Evolutionary conservation across 1,140 invertebrate species (phyloP).

Genomic region (Oreohelix idahoensis): DNA sequence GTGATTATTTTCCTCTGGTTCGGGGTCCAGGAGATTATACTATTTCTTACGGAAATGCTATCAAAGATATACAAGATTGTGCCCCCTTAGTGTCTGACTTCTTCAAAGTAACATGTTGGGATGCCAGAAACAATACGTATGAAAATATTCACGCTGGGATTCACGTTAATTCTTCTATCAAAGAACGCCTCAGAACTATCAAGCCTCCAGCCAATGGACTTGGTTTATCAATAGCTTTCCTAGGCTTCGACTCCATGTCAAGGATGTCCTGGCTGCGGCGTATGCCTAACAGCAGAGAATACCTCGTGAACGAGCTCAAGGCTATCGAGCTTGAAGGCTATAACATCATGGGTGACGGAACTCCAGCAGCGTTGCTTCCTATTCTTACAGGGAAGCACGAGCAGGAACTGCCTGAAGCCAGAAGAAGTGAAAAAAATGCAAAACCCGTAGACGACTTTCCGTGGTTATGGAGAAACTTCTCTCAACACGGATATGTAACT

Average conservation of each 20-base stretch:
- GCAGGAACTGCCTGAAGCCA: slow-evolving; percentile 75
- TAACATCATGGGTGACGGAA: slow-evolving; percentile 95
- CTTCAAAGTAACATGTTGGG: slow-evolving; percentile 57
- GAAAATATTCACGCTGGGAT: slow-evolving; percentile 63
- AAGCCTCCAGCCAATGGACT: slow-evolving; percentile 58
- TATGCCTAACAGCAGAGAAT: slow-evolving; percentile 85
- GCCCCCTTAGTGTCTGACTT: slow-evolving; percentile 53
- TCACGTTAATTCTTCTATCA: slow-evolving; percentile 40
- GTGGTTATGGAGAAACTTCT: slow-evolving; percentile 72
- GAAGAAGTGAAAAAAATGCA: slow-evolving; percentile 82
- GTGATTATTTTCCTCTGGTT: slow-evolving; percentile 14
- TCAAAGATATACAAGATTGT: slow-evolving; percentile 48
- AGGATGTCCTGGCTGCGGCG: slow-evolving; percentile 88
- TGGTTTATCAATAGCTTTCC: slow-evolving; percentile 86
- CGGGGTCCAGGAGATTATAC: not conserved
- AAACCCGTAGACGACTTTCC: slow-evolving; percentile 84
- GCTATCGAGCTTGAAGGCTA: slow-evolving; percentile 85
- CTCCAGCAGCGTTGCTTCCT: slow-evolving; percentile 92
- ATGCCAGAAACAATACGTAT: slow-evolving; percentile 53
- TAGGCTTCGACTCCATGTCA: slow-evolving; percentile 92
- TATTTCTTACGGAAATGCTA: not conserved
- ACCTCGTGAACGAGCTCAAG: slow-evolving; percentile 81
- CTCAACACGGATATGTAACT: slow-evolving; percentile 79
- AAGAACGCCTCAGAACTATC: slow-evolving; percentile 17
- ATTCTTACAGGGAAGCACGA: slow-evolving; percentile 90